phyloP scores from a whole-genome alignment of 1,140 invertebrate genomes.

The Pemphigus obesinymphae region DNA sequence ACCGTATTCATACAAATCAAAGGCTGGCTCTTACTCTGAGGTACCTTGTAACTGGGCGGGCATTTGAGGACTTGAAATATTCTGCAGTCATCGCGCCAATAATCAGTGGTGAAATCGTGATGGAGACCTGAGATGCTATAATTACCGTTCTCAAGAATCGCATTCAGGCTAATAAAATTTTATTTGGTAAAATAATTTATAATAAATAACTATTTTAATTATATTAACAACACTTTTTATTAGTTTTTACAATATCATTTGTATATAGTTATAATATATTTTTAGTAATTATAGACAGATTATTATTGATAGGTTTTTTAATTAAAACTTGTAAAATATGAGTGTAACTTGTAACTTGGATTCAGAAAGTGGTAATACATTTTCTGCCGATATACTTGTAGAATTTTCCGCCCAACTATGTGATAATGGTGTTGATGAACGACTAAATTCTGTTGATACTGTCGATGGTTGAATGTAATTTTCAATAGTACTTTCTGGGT shows the following conservation, averaged over 20 bases:
- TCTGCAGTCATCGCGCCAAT: neutral
- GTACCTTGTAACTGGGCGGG: neutral
- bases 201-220: slow-evolving; percentile 11
- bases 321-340: slow-evolving; percentile 8
- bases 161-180: neutral
- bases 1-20: neutral
- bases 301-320: neutral
- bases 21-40: neutral
- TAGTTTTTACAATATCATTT: neutral
- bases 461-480: neutral
- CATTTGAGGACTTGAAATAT: neutral
- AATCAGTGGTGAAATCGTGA: neutral
- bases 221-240: neutral
- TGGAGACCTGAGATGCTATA: neutral
- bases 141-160: slow-evolving; percentile 9
- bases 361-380: neutral
- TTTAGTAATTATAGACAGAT: neutral
- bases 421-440: slow-evolving; percentile 36
- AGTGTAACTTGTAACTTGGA: neutral
- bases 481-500: slow-evolving; percentile 33
- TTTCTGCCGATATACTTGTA: neutral
- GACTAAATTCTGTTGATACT: neutral
- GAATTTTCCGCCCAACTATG: neutral
- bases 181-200: neutral
- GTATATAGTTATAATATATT: neutral